Base-by-base conservation (phyloP, 2,797 vertebrate genomes). In the Enteromius radiatus region DNA sequence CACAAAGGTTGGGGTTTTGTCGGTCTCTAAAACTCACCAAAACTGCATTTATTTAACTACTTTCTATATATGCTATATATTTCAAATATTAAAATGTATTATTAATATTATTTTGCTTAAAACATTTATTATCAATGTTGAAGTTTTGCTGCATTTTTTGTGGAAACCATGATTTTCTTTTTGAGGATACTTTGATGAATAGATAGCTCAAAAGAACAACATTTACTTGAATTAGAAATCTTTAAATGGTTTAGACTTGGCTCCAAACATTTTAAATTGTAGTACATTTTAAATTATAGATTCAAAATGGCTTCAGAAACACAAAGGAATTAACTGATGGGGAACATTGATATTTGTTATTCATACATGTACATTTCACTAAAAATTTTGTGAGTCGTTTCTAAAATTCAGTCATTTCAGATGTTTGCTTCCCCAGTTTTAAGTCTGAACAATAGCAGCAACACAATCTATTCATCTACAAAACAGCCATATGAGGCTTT, bases 351-450 rank as follows among this genome's bases (percentile, higher is more conserved):
- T 78, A n/a, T 67, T 9, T 36, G 33, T 23, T 28, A n/a, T 5
- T 31, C 19, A 67, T 28, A 3, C 2, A 52, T 33, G 17, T 14
- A 52, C n/a, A 49, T 8, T 52, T 33, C 19, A 17, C 43, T 28
- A 8, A 74, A 36, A 15, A 14, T 26, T n/a, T 23, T 26, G 33
- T 26, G 17, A 59, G 26, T 52, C 26, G n/a, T 23, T 41, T 7
- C 54, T 43, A 41, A 36, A 31, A 61, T 54, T 43, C 38, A 12
- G n/a, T 59, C 1, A 59, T 47, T 47, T 36, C 12, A 61, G 21
- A 36, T 28, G 5, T 81, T 73, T 81, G 38, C 43, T 65, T 81
- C 11, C 10, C n/a, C 31, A 65, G 69, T 47, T 81, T 65, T 23
- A 74, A 52, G 10, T 33, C 70, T 33, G 23, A 5, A 68, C n/a